Conservation (phyloP, 1,140 invertebrate genomes). For the Choristoneura fumiferana region DNA sequence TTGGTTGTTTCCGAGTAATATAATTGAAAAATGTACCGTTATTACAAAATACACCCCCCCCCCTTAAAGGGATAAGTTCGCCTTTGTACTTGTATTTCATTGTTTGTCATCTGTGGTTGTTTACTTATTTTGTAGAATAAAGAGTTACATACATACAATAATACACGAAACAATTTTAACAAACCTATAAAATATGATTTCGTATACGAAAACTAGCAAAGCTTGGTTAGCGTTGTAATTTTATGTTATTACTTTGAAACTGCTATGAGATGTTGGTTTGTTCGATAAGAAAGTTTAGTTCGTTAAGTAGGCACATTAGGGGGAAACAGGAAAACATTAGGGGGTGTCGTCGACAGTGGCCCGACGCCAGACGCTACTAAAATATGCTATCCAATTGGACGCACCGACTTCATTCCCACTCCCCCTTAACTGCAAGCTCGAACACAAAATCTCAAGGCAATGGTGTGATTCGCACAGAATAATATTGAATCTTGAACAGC, state of each 20-base stretch:
- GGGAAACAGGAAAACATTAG: conserved; percentile 59
- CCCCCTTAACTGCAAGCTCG: conserved; percentile 32
- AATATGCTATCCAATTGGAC: conserved; percentile 65
- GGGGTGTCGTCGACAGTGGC: conserved; percentile 58
- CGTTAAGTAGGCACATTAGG: conserved; percentile 70
- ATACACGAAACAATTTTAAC: not conserved
- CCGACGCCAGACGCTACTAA: conserved; percentile 64
- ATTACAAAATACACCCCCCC: too few species aligned
- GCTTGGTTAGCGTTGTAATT: conserved; percentile 32
- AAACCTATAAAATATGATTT: conserved; percentile 4
- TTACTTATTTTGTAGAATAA: too few species aligned
- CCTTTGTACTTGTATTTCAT: too few species aligned
- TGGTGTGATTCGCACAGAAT: conserved; percentile 50
- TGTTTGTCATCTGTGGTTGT: too few species aligned
- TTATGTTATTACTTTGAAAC: conserved; percentile 47
- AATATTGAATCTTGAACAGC: conserved; percentile 48
- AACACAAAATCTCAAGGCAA: conserved; percentile 42
- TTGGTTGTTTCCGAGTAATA: too few species aligned
- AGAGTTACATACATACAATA: too few species aligned
- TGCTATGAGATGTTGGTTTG: conserved; percentile 45
- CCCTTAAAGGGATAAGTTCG: too few species aligned
- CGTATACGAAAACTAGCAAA: conserved; percentile 14
- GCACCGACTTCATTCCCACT: conserved; percentile 47
- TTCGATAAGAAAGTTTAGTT: conserved; percentile 66
- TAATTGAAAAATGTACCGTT: too few species aligned